Base-by-base conservation (phyloP, 2,113 vertebrate species). In the Eclectus roratus region DNA sequence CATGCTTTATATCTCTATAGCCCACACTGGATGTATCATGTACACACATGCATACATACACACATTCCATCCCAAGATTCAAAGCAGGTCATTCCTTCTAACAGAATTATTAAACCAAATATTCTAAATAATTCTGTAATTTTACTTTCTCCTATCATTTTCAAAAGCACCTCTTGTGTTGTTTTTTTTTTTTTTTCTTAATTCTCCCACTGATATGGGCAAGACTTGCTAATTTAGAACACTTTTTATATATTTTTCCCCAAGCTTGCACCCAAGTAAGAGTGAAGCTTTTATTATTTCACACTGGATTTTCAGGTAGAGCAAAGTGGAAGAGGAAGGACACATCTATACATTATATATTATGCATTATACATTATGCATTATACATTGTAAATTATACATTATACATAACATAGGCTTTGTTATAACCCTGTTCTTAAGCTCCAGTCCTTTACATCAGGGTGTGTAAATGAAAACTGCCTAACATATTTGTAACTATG, bases 271-370 rank as follows among this genome's bases (percentile, higher is more conserved):
- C 7, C 4, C 23, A 80, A 65, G 24, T 13, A 43, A 80, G 19
- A n/a, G 27, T 37, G 21, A 24, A 47, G 11, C 8, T 71, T 83
- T 58, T 92, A 33, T 33, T 76, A 39, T 13, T 70, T 72, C 82
- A 10, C 13, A 17, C 35, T n/a, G 21, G 74, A 64, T 58, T 74
- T 24, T 33, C 17, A 28, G 0, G 0, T 23, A 60, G 2, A 83
- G 1, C 21, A 63, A 8, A 70, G 33, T 41, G 46, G 6, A 80
- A 25, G 46, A 83, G 53, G 31, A 91, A 64, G 25, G 9, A 21
- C 7, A 31, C 6, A n/a, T 46, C 13, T 74, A 58, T n/a, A 41
- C 27, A 50, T 21, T 56, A 56, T 56, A 33, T 20, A 14, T 56
- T 33, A 10, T n/a, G 21, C 55, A 21, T 56, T 61, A 37, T 16